Conservation (phyloP, 1,140 invertebrate species). For the Hylaeus volcanicus region DNA sequence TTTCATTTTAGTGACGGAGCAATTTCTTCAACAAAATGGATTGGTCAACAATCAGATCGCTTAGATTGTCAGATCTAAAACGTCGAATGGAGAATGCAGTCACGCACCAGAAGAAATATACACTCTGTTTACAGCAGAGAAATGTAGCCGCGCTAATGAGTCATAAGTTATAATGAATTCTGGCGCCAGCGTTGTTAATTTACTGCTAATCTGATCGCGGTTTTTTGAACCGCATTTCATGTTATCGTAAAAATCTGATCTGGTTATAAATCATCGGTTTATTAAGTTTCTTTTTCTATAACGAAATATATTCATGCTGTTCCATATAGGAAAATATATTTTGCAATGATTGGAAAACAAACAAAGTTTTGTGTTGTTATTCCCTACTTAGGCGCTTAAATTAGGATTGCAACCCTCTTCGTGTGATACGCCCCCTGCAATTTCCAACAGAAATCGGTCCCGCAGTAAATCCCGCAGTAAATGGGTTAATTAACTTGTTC, state of each 20-base stretch:
- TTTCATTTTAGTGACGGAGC: too few species aligned
- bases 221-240: constrained; percentile 37
- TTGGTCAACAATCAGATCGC: constrained; percentile 22
- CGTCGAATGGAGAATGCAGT: constrained; percentile 17
- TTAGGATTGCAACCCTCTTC: too few species aligned
- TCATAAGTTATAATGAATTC: constrained; percentile 44
- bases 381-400: too few species aligned
- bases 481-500: too few species aligned
- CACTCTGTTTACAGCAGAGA: constrained; percentile 18
- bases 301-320: not conserved
- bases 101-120: constrained; percentile 26
- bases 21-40: too few species aligned
- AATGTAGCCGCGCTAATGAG: constrained; percentile 40
- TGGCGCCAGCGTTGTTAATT: constrained; percentile 46
- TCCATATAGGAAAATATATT: not conserved
- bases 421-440: too few species aligned
- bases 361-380: too few species aligned
- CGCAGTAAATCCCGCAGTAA: too few species aligned
- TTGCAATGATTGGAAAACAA: not conserved
- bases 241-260: constrained; percentile 2
- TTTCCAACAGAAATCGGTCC: too few species aligned
- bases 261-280: constrained; percentile 24
- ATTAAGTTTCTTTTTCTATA: not conserved
- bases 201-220: constrained; percentile 21
- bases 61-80: constrained; percentile 10